A percentile compares a stretch with the other conserved stretches of the same genome.
phyloP scores from a whole-genome alignment of 2,797 vertebrate genomes.

The Alectoris magna region DNA sequence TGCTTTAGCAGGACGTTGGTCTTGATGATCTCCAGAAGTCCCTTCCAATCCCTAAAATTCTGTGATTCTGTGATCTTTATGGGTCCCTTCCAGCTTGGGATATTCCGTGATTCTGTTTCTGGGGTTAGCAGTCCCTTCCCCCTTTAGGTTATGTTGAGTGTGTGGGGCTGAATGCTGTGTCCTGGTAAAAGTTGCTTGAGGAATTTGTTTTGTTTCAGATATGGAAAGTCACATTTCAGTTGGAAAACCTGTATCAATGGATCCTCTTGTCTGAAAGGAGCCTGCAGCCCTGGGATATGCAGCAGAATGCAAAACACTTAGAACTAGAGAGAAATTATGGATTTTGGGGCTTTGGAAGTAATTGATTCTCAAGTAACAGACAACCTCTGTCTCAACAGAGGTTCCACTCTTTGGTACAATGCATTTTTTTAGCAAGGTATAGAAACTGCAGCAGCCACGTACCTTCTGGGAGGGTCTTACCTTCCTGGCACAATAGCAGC shows the following conservation, averaged over 20 bases:
- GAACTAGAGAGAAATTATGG: background rate
- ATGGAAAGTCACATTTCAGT: background rate
- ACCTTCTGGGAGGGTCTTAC: slow-evolving; percentile 11
- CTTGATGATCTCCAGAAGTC: too few species aligned
- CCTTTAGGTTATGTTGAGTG: rapidly evolving
- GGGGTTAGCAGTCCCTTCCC: background rate
- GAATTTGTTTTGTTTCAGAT: background rate
- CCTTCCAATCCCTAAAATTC: too few species aligned
- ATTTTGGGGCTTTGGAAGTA: background rate
- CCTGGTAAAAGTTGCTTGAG: background rate
- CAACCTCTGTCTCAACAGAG: background rate
- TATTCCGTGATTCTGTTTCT: too few species aligned
- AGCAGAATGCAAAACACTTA: background rate
- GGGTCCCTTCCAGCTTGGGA: too few species aligned
- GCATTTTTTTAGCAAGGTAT: background rate
- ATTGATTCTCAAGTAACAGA: background rate
- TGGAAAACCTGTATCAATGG: background rate
- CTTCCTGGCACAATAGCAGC: slow-evolving; percentile 34
- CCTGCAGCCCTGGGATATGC: background rate
- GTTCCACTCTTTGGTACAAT: background rate
- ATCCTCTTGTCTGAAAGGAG: background rate
- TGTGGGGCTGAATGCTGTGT: background rate
- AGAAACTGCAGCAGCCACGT: background rate
- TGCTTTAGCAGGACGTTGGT: too few species aligned
- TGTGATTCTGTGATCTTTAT: too few species aligned